Conservation (phyloP, 2,888 invertebrate genomes). For the Tenthredo amoena region DNA sequence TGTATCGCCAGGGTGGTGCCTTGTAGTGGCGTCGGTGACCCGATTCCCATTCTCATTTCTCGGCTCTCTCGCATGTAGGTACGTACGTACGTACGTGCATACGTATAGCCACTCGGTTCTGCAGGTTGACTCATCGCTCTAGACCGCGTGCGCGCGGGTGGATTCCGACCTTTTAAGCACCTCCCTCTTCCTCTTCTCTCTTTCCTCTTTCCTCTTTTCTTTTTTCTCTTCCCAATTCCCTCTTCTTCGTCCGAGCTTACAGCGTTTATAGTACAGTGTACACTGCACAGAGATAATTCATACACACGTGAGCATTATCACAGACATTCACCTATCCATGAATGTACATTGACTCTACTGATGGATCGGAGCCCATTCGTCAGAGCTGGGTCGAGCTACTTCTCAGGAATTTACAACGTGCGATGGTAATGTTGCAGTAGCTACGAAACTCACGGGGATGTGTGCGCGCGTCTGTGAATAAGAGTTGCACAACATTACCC, state of each 20-base stretch:
- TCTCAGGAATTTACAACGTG: slow-evolving; percentile 17
- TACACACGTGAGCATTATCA: background rate
- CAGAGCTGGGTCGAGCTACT: background rate
- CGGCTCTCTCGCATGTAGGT: background rate
- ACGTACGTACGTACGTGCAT: background rate
- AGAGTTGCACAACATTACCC: background rate
- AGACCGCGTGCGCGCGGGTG: slow-evolving; percentile 42
- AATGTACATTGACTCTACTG: background rate
- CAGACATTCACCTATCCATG: background rate
- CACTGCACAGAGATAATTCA: background rate
- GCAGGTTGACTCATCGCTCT: slow-evolving; percentile 70
- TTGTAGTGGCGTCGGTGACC: slow-evolving; percentile 27
- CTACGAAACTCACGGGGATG: background rate
- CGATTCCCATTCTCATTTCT: slow-evolving; percentile 4
- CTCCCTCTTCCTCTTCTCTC: slow-evolving; percentile 8
- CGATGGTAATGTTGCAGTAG: background rate
- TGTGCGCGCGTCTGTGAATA: background rate
- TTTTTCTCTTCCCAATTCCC: background rate
- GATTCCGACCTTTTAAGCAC: slow-evolving; percentile 43
- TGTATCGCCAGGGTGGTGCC: slow-evolving; percentile 30
- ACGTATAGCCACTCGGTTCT: slow-evolving; percentile 1
- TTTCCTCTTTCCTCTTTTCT: background rate
- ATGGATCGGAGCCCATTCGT: slow-evolving; percentile 26
- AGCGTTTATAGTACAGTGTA: background rate
- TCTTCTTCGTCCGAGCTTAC: background rate